Evolutionary conservation across 2,888 invertebrate species (phyloP).

Genomic region (Sussaba pulchella): DNA sequence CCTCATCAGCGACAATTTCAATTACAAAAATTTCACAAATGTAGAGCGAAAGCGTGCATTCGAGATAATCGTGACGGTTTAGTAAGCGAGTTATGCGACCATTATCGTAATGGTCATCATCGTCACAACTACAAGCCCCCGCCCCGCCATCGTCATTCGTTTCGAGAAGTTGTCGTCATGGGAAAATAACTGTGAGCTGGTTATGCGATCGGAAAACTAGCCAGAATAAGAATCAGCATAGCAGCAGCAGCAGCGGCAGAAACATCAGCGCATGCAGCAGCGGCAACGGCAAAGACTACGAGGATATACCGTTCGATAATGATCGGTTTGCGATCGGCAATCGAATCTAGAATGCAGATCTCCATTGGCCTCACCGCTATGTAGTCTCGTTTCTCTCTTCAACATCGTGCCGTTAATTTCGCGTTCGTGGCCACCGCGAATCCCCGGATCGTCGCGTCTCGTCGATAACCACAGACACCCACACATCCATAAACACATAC

Average conservation of each 20-base stretch:
- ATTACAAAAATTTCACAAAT: constrained; percentile 29
- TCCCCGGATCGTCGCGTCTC: constrained; percentile 23
- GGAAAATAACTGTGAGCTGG: constrained; percentile 63
- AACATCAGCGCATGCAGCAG: constrained; percentile 26
- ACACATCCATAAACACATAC: too few species aligned
- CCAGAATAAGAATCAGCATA: constrained; percentile 57
- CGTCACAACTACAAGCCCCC: constrained; percentile 26
- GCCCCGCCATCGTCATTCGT: constrained; percentile 52
- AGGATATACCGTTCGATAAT: constrained; percentile 64
- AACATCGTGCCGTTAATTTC: constrained; percentile 65
- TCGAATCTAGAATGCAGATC: constrained; percentile 68
- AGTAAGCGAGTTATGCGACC: constrained; percentile 54
- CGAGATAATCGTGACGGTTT: constrained; percentile 57
- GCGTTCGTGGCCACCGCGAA: constrained; percentile 56
- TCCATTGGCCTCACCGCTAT: constrained; percentile 54
- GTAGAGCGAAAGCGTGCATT: constrained; percentile 63
- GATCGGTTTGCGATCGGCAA: constrained; percentile 67
- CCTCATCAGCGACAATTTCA: constrained; percentile 18
- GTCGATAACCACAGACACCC: constrained; percentile 47
- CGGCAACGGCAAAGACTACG: constrained; percentile 57
- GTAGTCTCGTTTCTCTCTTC: constrained; percentile 46
- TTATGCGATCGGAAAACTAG: constrained; percentile 56
- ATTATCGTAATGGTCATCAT: constrained; percentile 54
- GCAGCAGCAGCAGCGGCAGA: constrained; percentile 53
- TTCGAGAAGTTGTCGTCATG: constrained; percentile 64